Base-by-base conservation (phyloP, 2,797 vertebrate genomes). In the Florisuga fusca region DNA sequence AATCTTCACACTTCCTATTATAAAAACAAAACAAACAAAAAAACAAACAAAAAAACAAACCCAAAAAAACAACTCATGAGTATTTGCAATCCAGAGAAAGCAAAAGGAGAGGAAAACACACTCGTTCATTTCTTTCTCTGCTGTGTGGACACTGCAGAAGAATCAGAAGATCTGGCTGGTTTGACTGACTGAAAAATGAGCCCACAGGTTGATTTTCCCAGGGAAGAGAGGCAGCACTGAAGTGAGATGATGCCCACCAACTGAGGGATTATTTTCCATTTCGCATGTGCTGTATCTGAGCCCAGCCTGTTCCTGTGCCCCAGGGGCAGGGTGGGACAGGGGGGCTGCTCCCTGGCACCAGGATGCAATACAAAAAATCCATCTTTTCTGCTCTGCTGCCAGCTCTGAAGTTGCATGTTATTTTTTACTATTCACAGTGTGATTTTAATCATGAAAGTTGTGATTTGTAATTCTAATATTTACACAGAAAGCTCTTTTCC, bases 381-480 rank as follows among this genome's bases (percentile, higher is more conserved):
- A 7, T 34, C 29, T n/a, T 53, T 38, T 26, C 85, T 85, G 22
- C 46, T 71, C 33, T 38, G 54, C 76, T 50, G 33, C 27, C 54
- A 4, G 6, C 15, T 33, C 8, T 1, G 2, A 41, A 68, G 69
- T 23, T 2, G 11, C 58, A 9, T 10, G 33, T 12, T 2, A 3
- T 22, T 34, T 66, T 93, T 68, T 57, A 15, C 53, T 63, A 21
- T n/a, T 87, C 17, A 1, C 61, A 84, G n/a, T 82, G 55, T 15
- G 81, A 93, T 96, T 87, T 92, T 89, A 87, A 89, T 96, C 77
- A 76, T 84, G 71, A 90, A 95, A 90, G 81, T 84, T 94, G 89
- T 53, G 51, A 92, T 96, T 93, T 95, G 96, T 94, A 93, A 76
- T 92, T 95, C 87, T 93, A 96, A 92, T 96, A 94, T 96, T 96